Evolutionary conservation across 2,888 invertebrate species (phyloP), one percentile per base, ranked within the genome.

Genomic region (Eubasilissa splendida): DNA sequence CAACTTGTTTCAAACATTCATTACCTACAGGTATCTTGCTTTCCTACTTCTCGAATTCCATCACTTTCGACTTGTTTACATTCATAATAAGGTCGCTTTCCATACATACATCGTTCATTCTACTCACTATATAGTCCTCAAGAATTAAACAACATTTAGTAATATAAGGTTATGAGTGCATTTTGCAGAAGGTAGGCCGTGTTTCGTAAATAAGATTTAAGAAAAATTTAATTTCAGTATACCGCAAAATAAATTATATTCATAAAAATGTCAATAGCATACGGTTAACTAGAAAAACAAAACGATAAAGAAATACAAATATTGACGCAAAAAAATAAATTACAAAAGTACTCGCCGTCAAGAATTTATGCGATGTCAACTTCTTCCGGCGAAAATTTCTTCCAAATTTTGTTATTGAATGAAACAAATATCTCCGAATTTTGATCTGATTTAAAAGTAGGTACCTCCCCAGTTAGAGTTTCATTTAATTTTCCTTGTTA

Each of bases 391-490:
- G 42, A 66, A 58, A 66, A 66, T 66, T 63, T 63, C 33, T 66
- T 66, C 66, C 33, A 66, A 66, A 31, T 71, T 71, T 56, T 33
- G 53, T 71, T 11, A 71, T 71, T 71, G 22, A 53, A 42, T 56
- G 8, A 71, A 71, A 71, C 54, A 53, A 33, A 71, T 54, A 71
- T 71, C 71, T 31, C 53, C 56, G 71, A 52, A 71, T 53, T 71
- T 53, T 14, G 71, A 71, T 63, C 56, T 14, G 33, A 71, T 14
- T 71, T 53, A 56, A 22, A 63, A n/a, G 53, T 11, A 22, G 42
- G 4, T 22, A 22, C 33, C 31, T 11, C 42, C 66, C n/a, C 31
- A 9, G 10, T n/a, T 5, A 22, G 53, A 22, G 14, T 10, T 14
- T 52, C n/a, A 70, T 54, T 4, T 53, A 14, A 53, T 70, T 53